Evolutionary conservation across 2,113 vertebrate species (phyloP).

Genomic region (Rissa tridactyla): DNA sequence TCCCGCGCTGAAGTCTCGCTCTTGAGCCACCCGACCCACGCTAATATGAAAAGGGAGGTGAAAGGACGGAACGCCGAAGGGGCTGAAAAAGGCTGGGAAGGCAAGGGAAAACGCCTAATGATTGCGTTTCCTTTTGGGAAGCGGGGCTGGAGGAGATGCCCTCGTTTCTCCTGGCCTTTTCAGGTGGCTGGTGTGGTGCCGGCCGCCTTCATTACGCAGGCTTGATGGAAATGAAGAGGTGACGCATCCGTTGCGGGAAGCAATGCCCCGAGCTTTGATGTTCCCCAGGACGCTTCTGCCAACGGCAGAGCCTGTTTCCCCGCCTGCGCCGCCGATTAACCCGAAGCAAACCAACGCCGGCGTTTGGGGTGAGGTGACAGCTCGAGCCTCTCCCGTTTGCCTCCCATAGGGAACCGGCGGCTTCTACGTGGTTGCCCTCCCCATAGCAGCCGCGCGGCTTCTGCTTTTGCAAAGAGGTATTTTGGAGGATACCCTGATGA

Average conservation of each 20-base stretch:
- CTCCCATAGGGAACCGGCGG: accelerated
- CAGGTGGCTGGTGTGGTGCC: not conserved
- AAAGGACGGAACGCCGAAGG: not conserved
- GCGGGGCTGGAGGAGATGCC: not conserved
- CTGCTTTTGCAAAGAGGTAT: not conserved
- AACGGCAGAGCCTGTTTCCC: not conserved
- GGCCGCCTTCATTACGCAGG: not conserved
- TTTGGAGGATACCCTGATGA: not conserved
- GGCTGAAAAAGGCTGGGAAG: not conserved
- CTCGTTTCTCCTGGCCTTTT: conserved; percentile 14
- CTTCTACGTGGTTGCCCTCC: not conserved
- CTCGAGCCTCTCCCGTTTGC: not conserved
- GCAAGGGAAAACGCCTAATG: not conserved
- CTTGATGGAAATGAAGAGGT: conserved; percentile 34
- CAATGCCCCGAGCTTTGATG: conserved; percentile 41
- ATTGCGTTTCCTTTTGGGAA: not conserved
- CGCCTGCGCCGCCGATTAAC: not conserved
- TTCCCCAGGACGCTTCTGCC: not conserved
- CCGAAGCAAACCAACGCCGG: not conserved
- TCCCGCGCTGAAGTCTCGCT: not conserved
- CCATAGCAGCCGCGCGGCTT: not conserved
- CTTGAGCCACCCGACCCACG: accelerated
- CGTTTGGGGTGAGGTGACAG: not conserved
- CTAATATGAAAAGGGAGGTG: not conserved
- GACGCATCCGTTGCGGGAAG: conserved; percentile 55